Percentiles rank a stretch among this genome's conserved stretches.
These are phyloP conservation scores for Drosophila obscura DNA, from an alignment of 1,140 invertebrate species.

Conservation along the genomic window DNA sequence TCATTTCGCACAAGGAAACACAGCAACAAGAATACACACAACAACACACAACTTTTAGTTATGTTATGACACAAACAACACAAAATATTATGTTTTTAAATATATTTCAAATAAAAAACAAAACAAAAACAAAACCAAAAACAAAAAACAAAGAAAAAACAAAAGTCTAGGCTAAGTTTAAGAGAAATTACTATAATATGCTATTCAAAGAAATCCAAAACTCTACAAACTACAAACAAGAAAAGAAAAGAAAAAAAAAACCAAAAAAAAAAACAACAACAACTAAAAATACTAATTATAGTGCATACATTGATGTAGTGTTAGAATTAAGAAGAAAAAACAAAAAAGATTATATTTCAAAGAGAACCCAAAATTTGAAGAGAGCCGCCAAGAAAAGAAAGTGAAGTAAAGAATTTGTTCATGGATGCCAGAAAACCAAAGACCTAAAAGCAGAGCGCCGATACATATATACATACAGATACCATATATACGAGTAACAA, in stretches of 20 bases:
- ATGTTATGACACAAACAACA: slow-evolving; percentile 32
- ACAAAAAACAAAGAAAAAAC: slow-evolving; percentile 47
- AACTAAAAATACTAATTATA: slow-evolving; percentile 83
- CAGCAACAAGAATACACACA: slow-evolving; percentile 48
- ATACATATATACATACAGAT: slow-evolving; percentile 34
- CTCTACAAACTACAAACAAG: slow-evolving; percentile 83
- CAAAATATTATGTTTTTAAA: slow-evolving; percentile 61
- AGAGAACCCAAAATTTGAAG: slow-evolving; percentile 14
- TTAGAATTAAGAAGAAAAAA: slow-evolving; percentile 70
- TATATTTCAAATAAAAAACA: slow-evolving; percentile 60
- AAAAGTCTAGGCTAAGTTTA: slow-evolving; percentile 50
- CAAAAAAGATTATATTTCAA: slow-evolving; percentile 30
- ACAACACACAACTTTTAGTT: slow-evolving; percentile 48
- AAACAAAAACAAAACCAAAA: slow-evolving; percentile 14
- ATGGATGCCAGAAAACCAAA: slow-evolving; percentile 61
- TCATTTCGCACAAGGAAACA: slow-evolving; percentile 63
- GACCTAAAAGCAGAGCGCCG: slow-evolving; percentile 44
- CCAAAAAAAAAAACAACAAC: slow-evolving; percentile 52
- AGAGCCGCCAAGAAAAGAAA: slow-evolving; percentile 39
- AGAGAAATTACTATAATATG: slow-evolving; percentile 74
- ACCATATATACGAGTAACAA: slow-evolving; percentile 38
- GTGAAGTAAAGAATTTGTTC: slow-evolving; percentile 71
- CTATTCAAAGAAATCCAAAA: slow-evolving; percentile 83
- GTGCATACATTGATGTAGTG: slow-evolving; percentile 83
- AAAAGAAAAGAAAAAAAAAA: slow-evolving; percentile 45